A percentile compares a stretch with the other conserved stretches of the same genome.
Conservation (phyloP, 2,888 invertebrate genomes). For the Parascotia fuliginaria region DNA sequence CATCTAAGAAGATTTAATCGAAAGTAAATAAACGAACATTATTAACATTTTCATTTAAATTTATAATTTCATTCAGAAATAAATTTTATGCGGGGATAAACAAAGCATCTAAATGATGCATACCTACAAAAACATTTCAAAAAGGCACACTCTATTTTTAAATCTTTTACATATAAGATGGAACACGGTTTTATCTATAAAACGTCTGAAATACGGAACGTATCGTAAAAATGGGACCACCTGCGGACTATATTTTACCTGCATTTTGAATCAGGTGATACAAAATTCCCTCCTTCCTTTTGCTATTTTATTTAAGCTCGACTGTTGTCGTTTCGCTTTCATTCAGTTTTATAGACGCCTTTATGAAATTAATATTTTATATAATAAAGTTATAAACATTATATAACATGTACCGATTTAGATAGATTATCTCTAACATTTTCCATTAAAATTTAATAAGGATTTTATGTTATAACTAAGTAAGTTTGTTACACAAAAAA, state of each 20-base stretch:
- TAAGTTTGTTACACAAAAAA: slow-evolving; percentile 14
- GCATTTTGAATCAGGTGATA: slow-evolving; percentile 56
- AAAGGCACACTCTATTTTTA: slow-evolving; percentile 10
- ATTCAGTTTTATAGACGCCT: no score
- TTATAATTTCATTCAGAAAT: no score
- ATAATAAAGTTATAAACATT: no score
- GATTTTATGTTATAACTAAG: slow-evolving; percentile 6
- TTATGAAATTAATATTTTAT: no score
- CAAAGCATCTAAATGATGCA: no score
- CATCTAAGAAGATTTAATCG: no score
- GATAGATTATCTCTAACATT: slow-evolving; percentile 1
- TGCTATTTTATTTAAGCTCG: slow-evolving; percentile 46
- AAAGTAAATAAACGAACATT: no score
- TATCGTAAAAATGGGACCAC: slow-evolving; percentile 24
- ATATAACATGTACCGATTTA: no score
- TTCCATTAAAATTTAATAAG: neutral
- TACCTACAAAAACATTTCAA: neutral
- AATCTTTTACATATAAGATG: slow-evolving; percentile 5
- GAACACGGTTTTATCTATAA: slow-evolving; percentile 12
- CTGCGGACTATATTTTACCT: slow-evolving; percentile 64
- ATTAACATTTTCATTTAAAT: no score
- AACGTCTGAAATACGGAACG: slow-evolving; percentile 22
- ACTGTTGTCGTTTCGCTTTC: slow-evolving; percentile 33
- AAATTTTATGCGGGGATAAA: no score
- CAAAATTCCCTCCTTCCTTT: slow-evolving; percentile 49